Base-by-base conservation (phyloP, 2,113 vertebrate species). In the Sebastes schlegelii region DNA sequence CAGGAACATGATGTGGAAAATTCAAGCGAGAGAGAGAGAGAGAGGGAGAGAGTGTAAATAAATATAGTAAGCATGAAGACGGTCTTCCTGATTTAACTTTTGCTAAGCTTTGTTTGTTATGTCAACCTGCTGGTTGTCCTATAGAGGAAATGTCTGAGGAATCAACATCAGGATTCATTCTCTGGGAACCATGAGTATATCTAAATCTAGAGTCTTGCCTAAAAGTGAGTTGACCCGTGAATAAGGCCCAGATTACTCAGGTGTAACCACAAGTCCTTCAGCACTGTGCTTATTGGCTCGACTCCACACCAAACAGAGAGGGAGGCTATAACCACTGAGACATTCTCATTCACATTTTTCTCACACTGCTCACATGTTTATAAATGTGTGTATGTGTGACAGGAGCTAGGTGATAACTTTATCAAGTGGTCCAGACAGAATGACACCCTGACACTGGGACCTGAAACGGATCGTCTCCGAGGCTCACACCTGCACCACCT, bases 361-460 rank as follows among this genome's bases (percentile, higher is more conserved):
- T 43, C 60, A 19, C n/a, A 57, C 4, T 12, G 1, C 48, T 69
- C 26, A 34, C 26, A 34, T 66, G 51, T 80, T 71, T 64, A 63
- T 42, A 3, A 49, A 77, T 40, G 3, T 58, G 65, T 86, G 52
- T n/a, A n/a, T 85, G 26, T 73, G 71, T 61, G 19, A 46, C 55
- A 14, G n/a, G 26, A 83, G 43, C 34, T 26, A 9, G 60, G 21
- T 51, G 68, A 69, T 68, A 49, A 45, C 64, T 77, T 78, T 26
- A 84, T 48, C 52, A 57, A 77, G 63, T 6, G 42, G 21, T 65
- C 61, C 74, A 68, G 60, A 74, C 21, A 13, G 40, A 58, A 13
- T 46, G 19, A 80, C 17, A 57, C 58, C 42, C 74, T 73, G 79
- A 78, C 67, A 69, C 57, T 46, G 19, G 5, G 16, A 43, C 23